Evolutionary conservation across 1,140 invertebrate species (phyloP).

Genomic region (Colletes gigas): DNA sequence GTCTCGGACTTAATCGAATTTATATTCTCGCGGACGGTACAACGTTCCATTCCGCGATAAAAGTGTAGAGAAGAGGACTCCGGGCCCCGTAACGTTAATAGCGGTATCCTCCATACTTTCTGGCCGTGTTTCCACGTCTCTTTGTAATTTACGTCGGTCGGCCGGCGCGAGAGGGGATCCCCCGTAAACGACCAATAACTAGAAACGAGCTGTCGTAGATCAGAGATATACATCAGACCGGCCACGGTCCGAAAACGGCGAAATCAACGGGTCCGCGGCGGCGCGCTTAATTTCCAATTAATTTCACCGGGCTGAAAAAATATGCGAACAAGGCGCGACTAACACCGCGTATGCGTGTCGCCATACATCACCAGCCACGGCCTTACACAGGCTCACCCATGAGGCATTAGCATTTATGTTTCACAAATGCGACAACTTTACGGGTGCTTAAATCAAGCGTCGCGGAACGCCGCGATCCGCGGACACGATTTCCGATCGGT

Average conservation of each 20-base stretch:
- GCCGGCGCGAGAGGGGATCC: slow-evolving; percentile 1
- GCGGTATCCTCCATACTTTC: not conserved
- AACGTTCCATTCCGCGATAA: not conserved
- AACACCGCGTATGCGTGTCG: slow-evolving; percentile 54
- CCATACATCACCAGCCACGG: slow-evolving; percentile 58
- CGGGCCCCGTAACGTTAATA: not conserved
- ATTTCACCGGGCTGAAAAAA: slow-evolving; percentile 61
- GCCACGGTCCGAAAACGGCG: slow-evolving; percentile 34
- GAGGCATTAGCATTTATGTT: slow-evolving; percentile 66
- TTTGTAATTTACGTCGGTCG: slow-evolving; percentile 33
- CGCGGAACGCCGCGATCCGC: not conserved
- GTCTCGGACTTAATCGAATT: slow-evolving; percentile 27
- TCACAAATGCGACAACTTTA: slow-evolving; percentile 55
- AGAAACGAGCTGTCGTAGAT: slow-evolving; percentile 51
- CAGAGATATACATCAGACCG: slow-evolving; percentile 36
- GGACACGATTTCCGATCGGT: not conserved
- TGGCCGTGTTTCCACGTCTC: slow-evolving; percentile 16
- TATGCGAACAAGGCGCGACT: slow-evolving; percentile 66
- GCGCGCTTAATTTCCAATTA: slow-evolving; percentile 71
- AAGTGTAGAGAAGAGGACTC: not conserved
- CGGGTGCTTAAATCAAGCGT: slow-evolving; percentile 51
- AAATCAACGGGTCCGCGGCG: slow-evolving; percentile 15
- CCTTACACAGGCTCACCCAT: slow-evolving; percentile 9
- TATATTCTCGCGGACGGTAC: not conserved
- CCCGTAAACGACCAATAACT: slow-evolving; percentile 44